These are phyloP conservation scores for Paracyprichromis sp. DNA, from an alignment of 2,113 vertebrate genomes.

Conservation along the genomic window DNA sequence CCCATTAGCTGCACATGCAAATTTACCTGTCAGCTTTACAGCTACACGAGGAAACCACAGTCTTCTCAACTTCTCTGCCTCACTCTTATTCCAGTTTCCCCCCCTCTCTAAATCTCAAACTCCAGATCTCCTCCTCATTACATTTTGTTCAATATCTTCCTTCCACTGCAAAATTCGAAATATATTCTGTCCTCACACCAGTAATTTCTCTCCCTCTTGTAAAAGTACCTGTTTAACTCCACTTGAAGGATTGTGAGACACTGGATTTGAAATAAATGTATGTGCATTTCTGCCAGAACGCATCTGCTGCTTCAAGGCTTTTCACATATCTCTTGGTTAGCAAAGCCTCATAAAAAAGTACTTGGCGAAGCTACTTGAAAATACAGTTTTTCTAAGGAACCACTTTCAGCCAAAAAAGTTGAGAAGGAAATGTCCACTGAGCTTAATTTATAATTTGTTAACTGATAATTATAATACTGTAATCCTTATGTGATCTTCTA, in stretches of 20 bases:
- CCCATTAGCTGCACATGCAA: constrained; percentile 51
- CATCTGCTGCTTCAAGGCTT: background rate
- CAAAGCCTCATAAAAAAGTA: background rate
- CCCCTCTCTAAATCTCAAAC: background rate
- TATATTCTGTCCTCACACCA: background rate
- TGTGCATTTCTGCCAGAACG: background rate
- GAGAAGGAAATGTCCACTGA: background rate
- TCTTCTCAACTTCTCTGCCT: background rate
- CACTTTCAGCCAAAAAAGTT: background rate
- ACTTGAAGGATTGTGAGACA: background rate
- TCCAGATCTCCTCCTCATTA: background rate
- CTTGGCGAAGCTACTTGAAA: background rate
- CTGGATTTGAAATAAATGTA: background rate
- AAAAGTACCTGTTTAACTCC: constrained; percentile 2
- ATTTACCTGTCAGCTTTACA: constrained; percentile 52
- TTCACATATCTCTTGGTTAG: background rate
- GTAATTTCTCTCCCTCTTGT: background rate
- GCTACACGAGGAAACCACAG: background rate
- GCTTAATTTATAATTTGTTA: background rate
- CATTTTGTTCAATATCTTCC: background rate
- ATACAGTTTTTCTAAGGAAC: background rate
- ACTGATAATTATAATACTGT: background rate
- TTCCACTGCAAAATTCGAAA: background rate
- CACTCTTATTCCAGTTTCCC: background rate
- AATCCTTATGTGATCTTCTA: background rate